phyloP scores from a whole-genome alignment of 2,888 invertebrate genomes.

The Ectemnius continuus region DNA sequence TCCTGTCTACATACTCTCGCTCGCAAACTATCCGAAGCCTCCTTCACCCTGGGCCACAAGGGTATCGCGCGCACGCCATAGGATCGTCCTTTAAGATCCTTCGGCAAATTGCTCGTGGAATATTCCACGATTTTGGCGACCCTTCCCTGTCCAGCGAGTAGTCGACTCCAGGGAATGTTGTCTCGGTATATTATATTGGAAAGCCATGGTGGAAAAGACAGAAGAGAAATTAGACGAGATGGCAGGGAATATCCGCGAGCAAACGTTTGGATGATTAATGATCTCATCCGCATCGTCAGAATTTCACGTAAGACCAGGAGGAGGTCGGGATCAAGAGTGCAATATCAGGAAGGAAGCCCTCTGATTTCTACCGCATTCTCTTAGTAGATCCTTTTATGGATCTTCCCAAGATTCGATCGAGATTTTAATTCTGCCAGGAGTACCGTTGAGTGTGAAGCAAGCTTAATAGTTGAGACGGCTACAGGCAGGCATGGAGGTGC shows the following conservation, averaged over 20 bases:
- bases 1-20: constrained; percentile 29
- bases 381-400: neutral
- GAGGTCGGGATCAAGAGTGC: constrained; percentile 30
- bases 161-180: too few species aligned
- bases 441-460: constrained; percentile 50
- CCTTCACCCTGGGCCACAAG: neutral
- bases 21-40: neutral
- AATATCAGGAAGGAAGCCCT: neutral
- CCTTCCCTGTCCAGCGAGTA: neutral
- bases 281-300: constrained; percentile 36
- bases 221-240: constrained; percentile 15
- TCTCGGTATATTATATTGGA: neutral
- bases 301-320: constrained; percentile 56
- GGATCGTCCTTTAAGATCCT: constrained; percentile 17
- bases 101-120: constrained; percentile 9
- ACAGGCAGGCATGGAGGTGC: constrained; percentile 12
- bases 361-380: neutral
- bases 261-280: constrained; percentile 56
- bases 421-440: neutral
- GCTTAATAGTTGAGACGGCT: constrained; percentile 44
- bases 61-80: constrained; percentile 33
- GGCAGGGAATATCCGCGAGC: constrained; percentile 17
- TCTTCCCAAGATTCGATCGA: neutral
- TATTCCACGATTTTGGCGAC: constrained; percentile 6
- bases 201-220: constrained; percentile 6